These are phyloP conservation scores for Lerista edwardsae DNA, from an alignment of 2,797 vertebrate species.

Conservation along the genomic window DNA sequence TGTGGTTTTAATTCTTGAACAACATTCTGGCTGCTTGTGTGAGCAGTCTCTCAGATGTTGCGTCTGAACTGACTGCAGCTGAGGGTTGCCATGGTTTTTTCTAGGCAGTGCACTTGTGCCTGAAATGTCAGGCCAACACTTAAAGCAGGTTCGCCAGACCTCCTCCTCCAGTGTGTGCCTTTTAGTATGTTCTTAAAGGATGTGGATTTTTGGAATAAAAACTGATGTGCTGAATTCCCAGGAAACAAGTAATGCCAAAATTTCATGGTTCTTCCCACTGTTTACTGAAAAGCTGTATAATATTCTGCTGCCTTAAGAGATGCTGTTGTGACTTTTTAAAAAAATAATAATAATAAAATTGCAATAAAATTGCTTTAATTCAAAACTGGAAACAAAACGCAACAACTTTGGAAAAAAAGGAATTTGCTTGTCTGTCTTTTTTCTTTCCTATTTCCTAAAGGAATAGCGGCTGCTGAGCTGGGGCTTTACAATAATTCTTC, in stretches of 20 bases:
- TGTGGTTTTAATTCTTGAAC: background rate
- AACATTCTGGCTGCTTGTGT: background rate
- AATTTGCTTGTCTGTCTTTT: background rate
- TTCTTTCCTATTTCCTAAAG: background rate
- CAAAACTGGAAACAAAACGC: conserved; percentile 6
- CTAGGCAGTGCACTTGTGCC: background rate
- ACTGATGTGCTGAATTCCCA: background rate
- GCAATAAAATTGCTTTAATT: conserved; percentile 18
- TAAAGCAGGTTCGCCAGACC: background rate
- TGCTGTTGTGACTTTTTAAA: background rate
- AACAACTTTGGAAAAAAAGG: background rate
- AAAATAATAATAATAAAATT: background rate
- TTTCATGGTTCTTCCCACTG: background rate
- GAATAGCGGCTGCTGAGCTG: too few species aligned
- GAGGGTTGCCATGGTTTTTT: background rate
- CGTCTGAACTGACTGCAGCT: background rate
- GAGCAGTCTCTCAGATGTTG: background rate
- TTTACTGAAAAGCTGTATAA: background rate
- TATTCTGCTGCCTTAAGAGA: background rate
- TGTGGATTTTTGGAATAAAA: background rate
- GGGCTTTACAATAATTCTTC: too few species aligned
- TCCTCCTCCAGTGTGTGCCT: background rate
- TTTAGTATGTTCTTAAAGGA: background rate
- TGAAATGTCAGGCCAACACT: background rate
- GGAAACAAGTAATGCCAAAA: background rate